phyloP scores from a whole-genome alignment of 2,797 vertebrate genomes.

The Cossypha polioptera region DNA sequence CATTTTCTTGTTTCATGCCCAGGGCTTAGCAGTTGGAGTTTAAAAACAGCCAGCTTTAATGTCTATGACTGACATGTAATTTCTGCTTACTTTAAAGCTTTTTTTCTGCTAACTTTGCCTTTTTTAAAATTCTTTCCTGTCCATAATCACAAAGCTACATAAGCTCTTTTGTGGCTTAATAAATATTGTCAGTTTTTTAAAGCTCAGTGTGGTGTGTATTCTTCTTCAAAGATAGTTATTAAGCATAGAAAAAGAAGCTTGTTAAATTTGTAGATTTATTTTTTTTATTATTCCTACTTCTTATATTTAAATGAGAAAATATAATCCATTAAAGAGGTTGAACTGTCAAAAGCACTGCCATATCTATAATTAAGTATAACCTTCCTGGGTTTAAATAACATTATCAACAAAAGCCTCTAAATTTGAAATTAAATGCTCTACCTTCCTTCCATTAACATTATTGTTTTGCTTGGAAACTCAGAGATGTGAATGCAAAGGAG shows the following conservation, averaged over 20 bases:
- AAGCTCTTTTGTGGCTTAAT: slow-evolving; percentile 71
- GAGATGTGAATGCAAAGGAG: not conserved
- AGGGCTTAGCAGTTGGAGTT: slow-evolving; percentile 71
- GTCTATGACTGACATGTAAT: slow-evolving; percentile 72
- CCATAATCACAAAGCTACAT: slow-evolving; percentile 66
- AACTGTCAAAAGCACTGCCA: slow-evolving; percentile 40
- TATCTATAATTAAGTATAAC: slow-evolving; percentile 65
- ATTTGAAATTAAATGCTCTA: slow-evolving; percentile 43
- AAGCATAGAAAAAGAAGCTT: slow-evolving; percentile 7
- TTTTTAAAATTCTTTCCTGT: slow-evolving; percentile 66
- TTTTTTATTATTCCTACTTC: slow-evolving; percentile 41
- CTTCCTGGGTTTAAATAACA: slow-evolving; percentile 35
- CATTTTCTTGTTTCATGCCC: slow-evolving; percentile 73
- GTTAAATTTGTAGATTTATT: slow-evolving; percentile 38
- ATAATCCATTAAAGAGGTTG: slow-evolving; percentile 54
- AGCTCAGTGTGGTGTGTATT: not conserved
- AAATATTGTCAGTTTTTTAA: slow-evolving; percentile 71
- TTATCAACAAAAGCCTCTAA: slow-evolving; percentile 38
- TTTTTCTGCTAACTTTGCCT: slow-evolving; percentile 61
- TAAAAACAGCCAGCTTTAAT: slow-evolving; percentile 76
- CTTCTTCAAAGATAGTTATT: slow-evolving; percentile 63
- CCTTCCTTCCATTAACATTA: slow-evolving; percentile 17
- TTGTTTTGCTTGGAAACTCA: not conserved
- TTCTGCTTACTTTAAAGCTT: slow-evolving; percentile 74
- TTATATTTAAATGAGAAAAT: slow-evolving; percentile 62